phyloP scores from a whole-genome alignment of 1,140 invertebrate genomes.

The Gryllus bimaculatus region DNA sequence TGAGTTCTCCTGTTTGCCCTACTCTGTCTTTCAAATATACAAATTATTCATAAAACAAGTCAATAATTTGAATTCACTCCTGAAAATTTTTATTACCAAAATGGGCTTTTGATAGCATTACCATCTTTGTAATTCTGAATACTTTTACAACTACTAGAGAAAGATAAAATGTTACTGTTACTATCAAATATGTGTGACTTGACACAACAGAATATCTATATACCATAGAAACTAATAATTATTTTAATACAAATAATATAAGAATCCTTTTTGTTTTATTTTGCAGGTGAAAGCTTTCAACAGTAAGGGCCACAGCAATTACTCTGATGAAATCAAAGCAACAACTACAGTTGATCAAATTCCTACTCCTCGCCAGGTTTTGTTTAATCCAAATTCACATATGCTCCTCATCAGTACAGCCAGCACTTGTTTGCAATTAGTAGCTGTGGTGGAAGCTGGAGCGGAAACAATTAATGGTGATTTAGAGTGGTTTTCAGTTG shows the following conservation, averaged over 20 bases:
- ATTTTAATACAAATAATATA: not conserved
- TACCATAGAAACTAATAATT: no score
- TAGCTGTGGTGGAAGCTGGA: constrained; percentile 60
- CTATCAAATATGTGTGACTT: no score
- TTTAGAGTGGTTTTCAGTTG: constrained; percentile 58
- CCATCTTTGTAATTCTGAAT: no score
- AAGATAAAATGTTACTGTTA: no score
- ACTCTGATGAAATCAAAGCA: constrained; percentile 67
- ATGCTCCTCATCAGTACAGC: constrained; percentile 66
- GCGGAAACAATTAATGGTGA: constrained; percentile 29
- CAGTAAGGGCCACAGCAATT: constrained; percentile 71
- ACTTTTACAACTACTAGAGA: no score
- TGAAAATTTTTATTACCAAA: no score
- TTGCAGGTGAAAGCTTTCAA: constrained; percentile 70
- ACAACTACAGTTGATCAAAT: constrained; percentile 77
- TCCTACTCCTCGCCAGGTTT: constrained; percentile 65
- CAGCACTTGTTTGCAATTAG: constrained; percentile 59
- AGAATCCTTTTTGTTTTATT: constrained; percentile 26
- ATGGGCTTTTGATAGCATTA: no score
- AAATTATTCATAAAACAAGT: no score
- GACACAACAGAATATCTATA: no score
- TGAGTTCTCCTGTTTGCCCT: no score
- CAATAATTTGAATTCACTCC: no score
- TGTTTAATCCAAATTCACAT: constrained; percentile 65
- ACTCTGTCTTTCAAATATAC: no score